These are phyloP conservation scores for Theodoxus fluviatilis DNA, from an alignment of 2,888 invertebrate species.

Conservation along the genomic window DNA sequence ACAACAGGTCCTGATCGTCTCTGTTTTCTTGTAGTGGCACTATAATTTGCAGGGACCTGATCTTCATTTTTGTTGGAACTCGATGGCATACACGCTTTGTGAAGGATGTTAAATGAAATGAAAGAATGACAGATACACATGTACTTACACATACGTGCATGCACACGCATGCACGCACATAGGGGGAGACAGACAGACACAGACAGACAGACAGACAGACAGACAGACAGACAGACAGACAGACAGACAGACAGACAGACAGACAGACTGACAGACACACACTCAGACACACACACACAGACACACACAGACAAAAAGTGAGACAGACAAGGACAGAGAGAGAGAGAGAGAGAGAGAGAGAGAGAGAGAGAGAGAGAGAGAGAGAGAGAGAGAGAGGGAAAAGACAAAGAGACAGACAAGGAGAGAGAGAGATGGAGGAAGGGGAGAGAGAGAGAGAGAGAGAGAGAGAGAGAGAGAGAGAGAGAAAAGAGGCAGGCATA, in stretches of 20 bases:
- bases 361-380: slow-evolving; percentile 20
- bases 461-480: no score
- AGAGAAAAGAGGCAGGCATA: no score
- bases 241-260: background rate
- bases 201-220: slow-evolving; percentile 9
- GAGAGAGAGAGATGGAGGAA: slow-evolving; percentile 15
- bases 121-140: no score
- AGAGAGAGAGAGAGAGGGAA: slow-evolving; percentile 24
- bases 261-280: background rate
- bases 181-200: background rate
- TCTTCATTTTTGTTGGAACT: no score
- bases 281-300: background rate
- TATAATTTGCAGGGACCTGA: no score
- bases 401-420: slow-evolving; percentile 20
- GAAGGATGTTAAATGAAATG: no score
- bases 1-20: no score
- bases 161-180: background rate
- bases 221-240: background rate
- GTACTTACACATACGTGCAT: no score
- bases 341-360: slow-evolving; percentile 4
- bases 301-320: background rate
- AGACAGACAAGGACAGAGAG: background rate
- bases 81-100: no score
- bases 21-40: no score
- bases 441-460: no score